Evolutionary conservation across 2,797 vertebrate species (phyloP).

Genomic region (Notoglanidium macrostoma): DNA sequence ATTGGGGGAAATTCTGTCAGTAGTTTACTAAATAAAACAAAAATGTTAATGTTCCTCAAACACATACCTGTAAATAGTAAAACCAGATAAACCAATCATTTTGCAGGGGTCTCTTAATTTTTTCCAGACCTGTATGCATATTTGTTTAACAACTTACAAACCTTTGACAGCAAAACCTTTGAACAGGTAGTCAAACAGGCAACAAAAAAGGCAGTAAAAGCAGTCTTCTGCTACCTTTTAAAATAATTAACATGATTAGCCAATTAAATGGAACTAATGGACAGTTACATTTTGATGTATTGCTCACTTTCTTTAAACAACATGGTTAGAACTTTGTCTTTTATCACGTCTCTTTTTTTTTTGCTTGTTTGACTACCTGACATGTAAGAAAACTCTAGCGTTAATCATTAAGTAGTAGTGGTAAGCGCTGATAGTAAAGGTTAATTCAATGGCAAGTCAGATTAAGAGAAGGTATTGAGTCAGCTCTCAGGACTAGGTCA

Average conservation of each 20-base stretch:
- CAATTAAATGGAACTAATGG: not conserved
- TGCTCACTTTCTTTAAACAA: slow-evolving; percentile 3
- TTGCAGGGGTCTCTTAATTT: too few relatives aligned
- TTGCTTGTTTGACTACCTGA: not conserved
- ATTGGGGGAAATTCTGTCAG: too few relatives aligned
- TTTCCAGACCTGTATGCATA: too few relatives aligned
- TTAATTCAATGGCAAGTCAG: slow-evolving; percentile 28
- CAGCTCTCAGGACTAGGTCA: not conserved
- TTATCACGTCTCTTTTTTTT: not conserved
- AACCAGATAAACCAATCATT: too few relatives aligned
- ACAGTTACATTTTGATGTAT: not conserved
- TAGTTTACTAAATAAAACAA: not conserved
- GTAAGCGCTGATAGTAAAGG: not conserved
- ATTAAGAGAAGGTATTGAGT: not conserved
- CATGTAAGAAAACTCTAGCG: not conserved
- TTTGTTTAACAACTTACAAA: not conserved
- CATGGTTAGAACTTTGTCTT: not conserved
- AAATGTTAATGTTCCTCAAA: too few relatives aligned
- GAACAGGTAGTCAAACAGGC: not conserved
- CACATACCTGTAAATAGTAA: too few relatives aligned
- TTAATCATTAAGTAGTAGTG: slow-evolving; percentile 16
- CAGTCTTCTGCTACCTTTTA: not conserved
- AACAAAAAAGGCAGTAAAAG: not conserved
- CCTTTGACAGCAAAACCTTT: not conserved
- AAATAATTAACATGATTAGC: not conserved